Evolutionary conservation across 2,113 vertebrate genomes (phyloP), one percentile per base, ranked within the genome.

Genomic region (Solenodon paradoxus): DNA sequence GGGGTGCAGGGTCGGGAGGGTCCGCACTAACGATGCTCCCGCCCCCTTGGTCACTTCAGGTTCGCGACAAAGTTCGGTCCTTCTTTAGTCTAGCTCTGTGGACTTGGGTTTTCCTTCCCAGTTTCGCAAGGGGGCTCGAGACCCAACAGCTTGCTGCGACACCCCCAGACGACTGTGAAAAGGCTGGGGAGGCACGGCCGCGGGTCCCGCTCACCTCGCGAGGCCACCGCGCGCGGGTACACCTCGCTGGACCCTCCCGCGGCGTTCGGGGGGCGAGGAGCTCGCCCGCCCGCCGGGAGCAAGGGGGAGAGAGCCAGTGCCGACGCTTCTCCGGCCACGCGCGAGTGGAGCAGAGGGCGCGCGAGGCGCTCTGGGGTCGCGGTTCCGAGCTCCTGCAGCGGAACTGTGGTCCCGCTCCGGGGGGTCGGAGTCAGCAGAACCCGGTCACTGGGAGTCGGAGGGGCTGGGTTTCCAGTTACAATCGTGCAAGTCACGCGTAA

Each of bases 401-500:
- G 19, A 42, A 28, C 49, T 61, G 4, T 59, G 0, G 17, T 32
- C 49, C 66, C 78, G 9, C 0, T 28, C 11, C 4, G 0, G 22
- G 32, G n/a, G 53, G 9, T 32, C 53, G 47, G 7, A 51, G 24
- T 9, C 72, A 19, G 42, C 78, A 0, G 17, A 5, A 49, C 20
- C n/a, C 15, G 0, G 64, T n/a, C 32, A 4, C n/a, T 57, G 77
- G 38, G 47, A 78, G 40, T 47, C n/a, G 8, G 53, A 68, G 77
- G 40, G 30, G 45, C 55, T 1, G 16, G 40, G 64, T 19, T 87
- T 86, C 83, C 84, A 57, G 71, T 77, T 45, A 38, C 75, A 17
- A 0, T 71, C 40, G 57, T 47, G 93, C 38, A 71, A 47, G 71
- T 69, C 75, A 75, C 88, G 40, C 55, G 22, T 63, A 95, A 95